A percentile compares a stretch with the other conserved stretches of the same genome.
These are phyloP conservation scores for Cabera pusaria DNA, from an alignment of 2,888 invertebrate genomes.

Conservation along the genomic window DNA sequence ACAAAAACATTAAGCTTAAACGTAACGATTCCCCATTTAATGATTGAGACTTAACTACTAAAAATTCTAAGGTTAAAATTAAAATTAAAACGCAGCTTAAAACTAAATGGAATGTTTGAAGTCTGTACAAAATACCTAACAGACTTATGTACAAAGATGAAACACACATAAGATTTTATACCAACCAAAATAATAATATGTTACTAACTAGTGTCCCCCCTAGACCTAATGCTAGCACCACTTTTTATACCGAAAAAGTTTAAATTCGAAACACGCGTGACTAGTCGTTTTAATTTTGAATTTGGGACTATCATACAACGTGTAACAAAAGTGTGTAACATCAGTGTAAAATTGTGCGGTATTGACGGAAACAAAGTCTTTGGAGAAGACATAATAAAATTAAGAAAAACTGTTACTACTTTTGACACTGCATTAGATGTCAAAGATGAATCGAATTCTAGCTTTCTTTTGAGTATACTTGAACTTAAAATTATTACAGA, in stretches of 20 bases:
- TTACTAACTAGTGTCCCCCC: conserved; percentile 19
- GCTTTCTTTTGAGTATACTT: no score
- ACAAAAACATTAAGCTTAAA: conserved; percentile 77
- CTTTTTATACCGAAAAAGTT: conserved; percentile 36
- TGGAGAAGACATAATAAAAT: no score
- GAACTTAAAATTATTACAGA: no score
- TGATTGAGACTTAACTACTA: conserved; percentile 41
- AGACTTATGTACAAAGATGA: conserved; percentile 21
- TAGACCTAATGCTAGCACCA: conserved; percentile 54
- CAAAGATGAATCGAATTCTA: no score
- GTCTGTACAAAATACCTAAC: conserved; percentile 55
- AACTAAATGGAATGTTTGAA: conserved; percentile 59
- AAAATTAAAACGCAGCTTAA: conserved; percentile 28
- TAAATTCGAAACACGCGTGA: conserved; percentile 42
- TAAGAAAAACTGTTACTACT: no score
- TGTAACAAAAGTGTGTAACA: no score
- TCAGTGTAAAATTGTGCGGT: no score
- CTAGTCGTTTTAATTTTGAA: conserved; percentile 36
- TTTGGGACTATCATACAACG: conserved; percentile 20
- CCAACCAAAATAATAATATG: conserved; percentile 5
- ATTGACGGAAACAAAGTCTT: no score
- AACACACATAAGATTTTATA: conserved; percentile 18
- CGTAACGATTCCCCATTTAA: conserved; percentile 80
- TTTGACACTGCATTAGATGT: no score
- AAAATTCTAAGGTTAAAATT: conserved; percentile 30